Conservation (phyloP, 2,888 invertebrate genomes). For the Orchesellides sinensis region DNA sequence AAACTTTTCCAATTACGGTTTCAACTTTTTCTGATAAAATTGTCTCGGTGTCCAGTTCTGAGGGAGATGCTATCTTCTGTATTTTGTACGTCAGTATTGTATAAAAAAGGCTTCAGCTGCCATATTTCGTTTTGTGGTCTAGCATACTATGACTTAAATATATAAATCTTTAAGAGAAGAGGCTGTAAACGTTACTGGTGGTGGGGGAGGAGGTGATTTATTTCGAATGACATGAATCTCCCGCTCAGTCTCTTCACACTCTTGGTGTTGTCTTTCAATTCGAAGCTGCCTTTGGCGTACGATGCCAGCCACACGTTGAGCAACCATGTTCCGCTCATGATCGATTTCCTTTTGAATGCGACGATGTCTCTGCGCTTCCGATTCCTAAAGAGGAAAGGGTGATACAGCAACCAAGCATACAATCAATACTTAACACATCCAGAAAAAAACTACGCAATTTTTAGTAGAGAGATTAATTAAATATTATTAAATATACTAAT, state of each 20-base stretch:
- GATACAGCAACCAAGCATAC: constrained; percentile 41
- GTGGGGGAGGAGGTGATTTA: constrained; percentile 78
- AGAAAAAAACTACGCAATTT: not conserved
- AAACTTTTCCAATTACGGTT: too few relatives aligned
- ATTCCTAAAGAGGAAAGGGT: constrained; percentile 58
- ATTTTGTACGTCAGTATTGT: too few relatives aligned
- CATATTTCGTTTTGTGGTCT: too few relatives aligned
- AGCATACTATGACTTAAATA: too few relatives aligned
- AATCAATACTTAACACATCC: not conserved
- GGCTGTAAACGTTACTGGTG: constrained; percentile 79
- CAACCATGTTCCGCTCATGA: constrained; percentile 75
- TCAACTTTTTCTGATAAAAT: too few relatives aligned
- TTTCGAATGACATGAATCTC: constrained; percentile 74
- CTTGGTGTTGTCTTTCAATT: constrained; percentile 75
- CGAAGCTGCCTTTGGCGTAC: constrained; percentile 73
- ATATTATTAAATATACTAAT: not conserved
- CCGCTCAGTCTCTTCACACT: constrained; percentile 76
- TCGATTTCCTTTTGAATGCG: constrained; percentile 74
- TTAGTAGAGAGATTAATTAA: not conserved
- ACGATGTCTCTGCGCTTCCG: constrained; percentile 62
- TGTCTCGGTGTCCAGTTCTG: too few relatives aligned
- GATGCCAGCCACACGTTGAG: constrained; percentile 73
- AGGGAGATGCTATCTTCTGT: too few relatives aligned
- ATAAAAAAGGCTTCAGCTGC: too few relatives aligned
- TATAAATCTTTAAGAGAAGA: constrained; percentile 63